Evolutionary conservation across 2,888 invertebrate species (phyloP), one percentile per base, ranked within the genome.

Genomic region (Mythimna albipuncta): DNA sequence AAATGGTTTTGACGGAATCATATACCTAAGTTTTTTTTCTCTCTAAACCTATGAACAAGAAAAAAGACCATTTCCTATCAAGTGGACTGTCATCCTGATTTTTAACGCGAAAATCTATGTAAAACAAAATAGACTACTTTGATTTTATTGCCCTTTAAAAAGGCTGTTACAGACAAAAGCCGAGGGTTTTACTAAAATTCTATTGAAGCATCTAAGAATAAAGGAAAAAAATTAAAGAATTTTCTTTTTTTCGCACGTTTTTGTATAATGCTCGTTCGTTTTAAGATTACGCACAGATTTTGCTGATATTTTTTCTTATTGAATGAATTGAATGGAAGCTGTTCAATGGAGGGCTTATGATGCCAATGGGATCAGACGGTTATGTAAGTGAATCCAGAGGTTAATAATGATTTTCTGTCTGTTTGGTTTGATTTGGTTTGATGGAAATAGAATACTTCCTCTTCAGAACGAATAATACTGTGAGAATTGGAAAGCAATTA

Each of bases 291-390:
- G 62, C 63, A 66, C 57, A 52, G 62, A 80, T 61, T 68, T 61
- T 35, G 32, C 55, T 50, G 80, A 67, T 74, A 54, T 64, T 77
- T 74, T 26, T 77, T 78, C 21, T 72, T 64, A 64, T 61, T 75
- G 72, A 9, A 16, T 59, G 16, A 64, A 72, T 55, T 72, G 54
- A 79, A 79, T 64, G 32, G 63, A 19, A 38, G 35, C 13, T 57
- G 21, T 44, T 77, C 41, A 62, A 69, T 62, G 59, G 26, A 62
- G 21, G 32, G 41, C 19, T 70, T 59, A 54, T 68, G 16, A 76
- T 54, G 44, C 32, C 76, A 76, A 74, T 76, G 6, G 35, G 52
- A 54, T 68, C 44, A 47, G 59, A 35, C 44, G 59, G 26, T 59
- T 50, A 6, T 21, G 44, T 67, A 21, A 44, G 55, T 65, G 72